phyloP scores from a whole-genome alignment of 2,888 invertebrate species.

The Nysson spinosus region DNA sequence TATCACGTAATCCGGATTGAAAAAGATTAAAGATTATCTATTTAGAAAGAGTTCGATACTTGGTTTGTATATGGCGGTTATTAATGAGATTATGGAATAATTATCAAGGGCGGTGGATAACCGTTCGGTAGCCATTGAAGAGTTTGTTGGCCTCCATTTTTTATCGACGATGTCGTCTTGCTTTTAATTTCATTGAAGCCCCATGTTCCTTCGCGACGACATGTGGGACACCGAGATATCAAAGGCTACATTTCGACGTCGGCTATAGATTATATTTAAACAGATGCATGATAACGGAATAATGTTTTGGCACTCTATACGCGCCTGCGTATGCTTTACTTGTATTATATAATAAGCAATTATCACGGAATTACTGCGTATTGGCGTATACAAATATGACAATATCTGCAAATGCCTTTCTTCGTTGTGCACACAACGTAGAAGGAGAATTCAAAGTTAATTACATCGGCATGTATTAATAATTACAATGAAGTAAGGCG shows the following conservation, averaged over 20 bases:
- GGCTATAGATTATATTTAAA: constrained; percentile 48
- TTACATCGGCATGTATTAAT: no score
- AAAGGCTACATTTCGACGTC: not conserved
- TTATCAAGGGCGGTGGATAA: not conserved
- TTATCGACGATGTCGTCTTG: not conserved
- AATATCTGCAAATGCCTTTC: no score
- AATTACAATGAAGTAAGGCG: no score
- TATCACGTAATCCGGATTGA: not conserved
- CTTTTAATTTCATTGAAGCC: not conserved
- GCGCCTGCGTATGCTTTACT: not conserved
- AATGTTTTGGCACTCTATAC: not conserved
- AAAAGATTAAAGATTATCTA: not conserved
- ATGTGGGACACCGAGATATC: constrained; percentile 17
- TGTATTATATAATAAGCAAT: no score
- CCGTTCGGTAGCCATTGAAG: not conserved
- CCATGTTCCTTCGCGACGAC: constrained; percentile 1
- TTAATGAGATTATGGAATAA: not conserved
- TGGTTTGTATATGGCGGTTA: not conserved
- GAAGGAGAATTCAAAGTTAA: no score
- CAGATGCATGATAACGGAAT: constrained; percentile 39
- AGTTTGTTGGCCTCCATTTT: constrained; percentile 18
- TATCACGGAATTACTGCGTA: no score
- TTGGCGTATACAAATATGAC: no score
- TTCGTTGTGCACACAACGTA: no score
- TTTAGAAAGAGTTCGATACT: not conserved